phyloP scores from a whole-genome alignment of 2,113 vertebrate genomes.

The Poeciliopsis turrubarensis region DNA sequence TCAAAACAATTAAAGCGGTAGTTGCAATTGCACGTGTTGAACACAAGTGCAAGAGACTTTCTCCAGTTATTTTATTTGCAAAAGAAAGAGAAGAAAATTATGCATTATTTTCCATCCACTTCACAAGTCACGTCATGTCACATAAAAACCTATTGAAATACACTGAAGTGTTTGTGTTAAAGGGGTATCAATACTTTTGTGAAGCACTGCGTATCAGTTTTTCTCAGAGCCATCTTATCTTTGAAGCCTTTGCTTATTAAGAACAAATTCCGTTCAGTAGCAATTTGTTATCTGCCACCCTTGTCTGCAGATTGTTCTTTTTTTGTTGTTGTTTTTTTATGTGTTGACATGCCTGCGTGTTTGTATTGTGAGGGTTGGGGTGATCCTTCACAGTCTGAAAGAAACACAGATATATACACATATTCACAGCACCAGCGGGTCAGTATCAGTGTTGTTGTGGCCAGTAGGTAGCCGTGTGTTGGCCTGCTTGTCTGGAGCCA shows the following conservation, averaged over 20 bases:
- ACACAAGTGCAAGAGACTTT: no score
- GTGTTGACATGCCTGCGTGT: neutral
- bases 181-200: neutral
- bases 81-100: neutral
- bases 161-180: neutral
- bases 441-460: conserved; percentile 67
- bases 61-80: neutral
- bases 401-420: conserved; percentile 22
- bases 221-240: neutral
- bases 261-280: conserved; percentile 33
- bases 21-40: no score
- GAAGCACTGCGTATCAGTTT: neutral
- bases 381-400: conserved; percentile 15
- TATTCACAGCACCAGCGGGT: conserved; percentile 36
- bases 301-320: conserved; percentile 26
- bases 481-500: conserved; percentile 75
- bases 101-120: neutral
- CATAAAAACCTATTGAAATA: neutral
- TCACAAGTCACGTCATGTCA: neutral
- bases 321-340: neutral
- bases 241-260: conserved; percentile 10
- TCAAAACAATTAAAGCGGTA: no score
- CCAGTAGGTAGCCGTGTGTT: conserved; percentile 74
- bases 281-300: neutral
- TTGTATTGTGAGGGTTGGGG: conserved; percentile 8